phyloP scores from a whole-genome alignment of 2,888 invertebrate species.

The Alviniconcha strummeri region DNA sequence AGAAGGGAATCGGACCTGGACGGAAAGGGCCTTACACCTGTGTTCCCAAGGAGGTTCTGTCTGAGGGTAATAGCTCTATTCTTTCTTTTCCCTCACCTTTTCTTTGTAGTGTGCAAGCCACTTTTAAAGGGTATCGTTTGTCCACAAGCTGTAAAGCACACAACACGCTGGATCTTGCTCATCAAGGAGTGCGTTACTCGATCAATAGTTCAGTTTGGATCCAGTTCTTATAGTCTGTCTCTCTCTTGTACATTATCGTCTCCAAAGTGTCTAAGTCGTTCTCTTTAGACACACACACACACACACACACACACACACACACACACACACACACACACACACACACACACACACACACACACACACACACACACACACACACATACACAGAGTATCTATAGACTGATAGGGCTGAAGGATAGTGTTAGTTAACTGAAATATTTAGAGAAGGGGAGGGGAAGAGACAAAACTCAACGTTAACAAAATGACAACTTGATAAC shows the following conservation, averaged over 20 bases:
- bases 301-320: slow-evolving; percentile 29
- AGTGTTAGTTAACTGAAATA: too few relatives aligned
- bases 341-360: neutral
- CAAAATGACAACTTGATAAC: too few relatives aligned
- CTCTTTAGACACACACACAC: slow-evolving; percentile 18
- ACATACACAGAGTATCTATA: neutral
- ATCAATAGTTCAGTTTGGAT: neutral
- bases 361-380: neutral
- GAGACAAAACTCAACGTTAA: too few relatives aligned
- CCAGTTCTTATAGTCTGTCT: slow-evolving; percentile 4
- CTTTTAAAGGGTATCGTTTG: neutral
- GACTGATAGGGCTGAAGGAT: neutral
- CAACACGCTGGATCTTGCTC: too few relatives aligned
- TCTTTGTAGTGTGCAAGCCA: neutral
- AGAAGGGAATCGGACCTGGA: too few relatives aligned
- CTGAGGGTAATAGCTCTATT: neutral
- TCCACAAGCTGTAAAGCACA: too few relatives aligned
- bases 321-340: slow-evolving; percentile 10
- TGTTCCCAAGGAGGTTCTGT: too few relatives aligned
- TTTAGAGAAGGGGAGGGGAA: too few relatives aligned
- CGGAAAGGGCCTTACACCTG: too few relatives aligned
- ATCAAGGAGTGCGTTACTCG: neutral
- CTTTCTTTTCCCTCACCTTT: neutral
- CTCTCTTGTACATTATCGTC: neutral
- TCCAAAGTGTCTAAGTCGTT: neutral